Conservation (phyloP, 2,113 vertebrate genomes). For the Aptenodytes patagonicus region DNA sequence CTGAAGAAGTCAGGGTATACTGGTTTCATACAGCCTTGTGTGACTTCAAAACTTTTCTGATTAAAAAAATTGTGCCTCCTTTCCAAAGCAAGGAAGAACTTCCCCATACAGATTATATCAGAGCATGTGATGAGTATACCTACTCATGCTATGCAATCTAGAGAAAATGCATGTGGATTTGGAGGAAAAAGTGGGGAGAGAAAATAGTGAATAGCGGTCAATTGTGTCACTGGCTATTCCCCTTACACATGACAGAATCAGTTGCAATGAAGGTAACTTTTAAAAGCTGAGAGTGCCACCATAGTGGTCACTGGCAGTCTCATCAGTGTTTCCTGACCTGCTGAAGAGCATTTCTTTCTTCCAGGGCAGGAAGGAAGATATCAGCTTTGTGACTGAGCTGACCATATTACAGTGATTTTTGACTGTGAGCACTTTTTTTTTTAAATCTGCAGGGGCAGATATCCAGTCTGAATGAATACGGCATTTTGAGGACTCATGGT, state of each 20-base stretch:
- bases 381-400: not conserved
- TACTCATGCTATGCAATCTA: not conserved
- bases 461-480: not conserved
- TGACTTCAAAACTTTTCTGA: not conserved
- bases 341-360: not conserved
- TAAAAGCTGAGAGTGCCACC: not conserved
- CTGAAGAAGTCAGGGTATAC: not conserved
- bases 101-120: not conserved
- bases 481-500: rapidly evolving
- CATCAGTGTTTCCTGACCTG: not conserved
- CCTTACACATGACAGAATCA: not conserved
- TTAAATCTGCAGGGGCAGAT: not conserved
- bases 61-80: not conserved
- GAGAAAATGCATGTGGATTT: not conserved
- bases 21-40: not conserved
- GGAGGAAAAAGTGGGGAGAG: not conserved
- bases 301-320: not conserved
- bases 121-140: not conserved
- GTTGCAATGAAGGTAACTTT: not conserved
- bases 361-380: not conserved
- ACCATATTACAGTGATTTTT: not conserved
- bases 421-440: not conserved
- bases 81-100: not conserved
- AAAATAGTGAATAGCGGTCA: not conserved
- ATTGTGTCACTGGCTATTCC: not conserved